Conservation (phyloP, 2,113 vertebrate species). For the Alectura lathami region DNA sequence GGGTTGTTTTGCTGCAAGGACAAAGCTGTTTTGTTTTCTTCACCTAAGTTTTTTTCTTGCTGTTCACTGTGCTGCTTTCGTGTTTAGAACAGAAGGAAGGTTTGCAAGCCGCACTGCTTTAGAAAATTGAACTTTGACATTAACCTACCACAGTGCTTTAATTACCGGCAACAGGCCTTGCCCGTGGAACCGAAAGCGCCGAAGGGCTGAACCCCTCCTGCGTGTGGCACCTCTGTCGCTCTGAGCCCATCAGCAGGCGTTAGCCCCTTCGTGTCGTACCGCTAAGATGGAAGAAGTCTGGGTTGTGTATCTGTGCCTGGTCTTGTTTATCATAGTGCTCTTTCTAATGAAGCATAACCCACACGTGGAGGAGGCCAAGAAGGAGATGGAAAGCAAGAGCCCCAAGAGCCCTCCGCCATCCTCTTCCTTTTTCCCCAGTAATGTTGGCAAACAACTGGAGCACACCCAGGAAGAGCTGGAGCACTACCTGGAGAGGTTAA, state of each 20-base stretch:
- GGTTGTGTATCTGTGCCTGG: constrained; percentile 61
- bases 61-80: not conserved
- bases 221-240: not conserved
- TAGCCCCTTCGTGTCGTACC: not conserved
- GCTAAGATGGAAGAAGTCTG: constrained; percentile 64
- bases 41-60: not conserved
- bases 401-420: not conserved
- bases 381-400: not conserved
- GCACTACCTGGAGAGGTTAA: constrained; percentile 46
- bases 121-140: not conserved
- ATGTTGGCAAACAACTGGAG: not conserved
- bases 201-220: not conserved
- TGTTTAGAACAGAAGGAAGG: not conserved
- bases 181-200: not conserved
- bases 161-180: not conserved
- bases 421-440: not conserved
- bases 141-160: not conserved
- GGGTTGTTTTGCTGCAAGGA: not conserved
- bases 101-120: not conserved
- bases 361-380: constrained; percentile 4
- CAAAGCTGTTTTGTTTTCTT: not conserved
- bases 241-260: not conserved
- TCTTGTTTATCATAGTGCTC: constrained; percentile 23
- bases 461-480: constrained; percentile 55
- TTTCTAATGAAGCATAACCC: constrained; percentile 52